Base-by-base conservation (phyloP, 2,888 invertebrate species). In the Xanthorhoe spadicearia region DNA sequence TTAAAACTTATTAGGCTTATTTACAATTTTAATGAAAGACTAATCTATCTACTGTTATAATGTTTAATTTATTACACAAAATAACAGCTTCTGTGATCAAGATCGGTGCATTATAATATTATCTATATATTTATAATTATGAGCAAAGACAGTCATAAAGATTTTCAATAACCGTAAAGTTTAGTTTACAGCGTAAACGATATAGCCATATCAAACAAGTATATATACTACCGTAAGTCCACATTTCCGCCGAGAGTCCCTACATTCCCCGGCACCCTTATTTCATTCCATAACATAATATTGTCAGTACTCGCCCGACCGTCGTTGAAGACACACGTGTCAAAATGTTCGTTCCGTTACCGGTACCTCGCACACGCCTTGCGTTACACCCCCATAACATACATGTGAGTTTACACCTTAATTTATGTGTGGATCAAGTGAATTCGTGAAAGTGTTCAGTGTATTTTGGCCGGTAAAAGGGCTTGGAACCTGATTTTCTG, bases 301-400 rank as follows among this genome's bases (percentile, higher is more conserved):
- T 48, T 63, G 62, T 50, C 57, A 70, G 72, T 71, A 38, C 19
- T 65, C 68, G 60, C 53, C 65, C 73, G 79, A 78, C 80, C 78
- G 76, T 74, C 78, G 78, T 48, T 64, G 68, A 76, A 77, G 68
- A 77, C 82, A 84, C 86, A 83, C 85, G 83, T 75, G 62, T 60
- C n/a, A 79, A 74, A 72, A 85, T 85, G 85, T 78, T 81, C 62
- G 80, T 84, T 71, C 90, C 90, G 1, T 83, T 89, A 52, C 90
- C 92, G 55, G 87, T 86, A 28, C 92, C 92, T 73, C 87, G 92
- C 56, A 80, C 88, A 80, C 90, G 90, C 62, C 76, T 93, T 53
- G 90, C 90, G 28, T 81, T 92, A 46, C 92, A 90, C 69, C 89
- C 92, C 65, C 87, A 91, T 79, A 91, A 92, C 69, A 92, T 92